Evolutionary conservation across 2,888 invertebrate species (phyloP), one percentile per base, ranked within the genome.

Genomic region (Macaria notata): DNA sequence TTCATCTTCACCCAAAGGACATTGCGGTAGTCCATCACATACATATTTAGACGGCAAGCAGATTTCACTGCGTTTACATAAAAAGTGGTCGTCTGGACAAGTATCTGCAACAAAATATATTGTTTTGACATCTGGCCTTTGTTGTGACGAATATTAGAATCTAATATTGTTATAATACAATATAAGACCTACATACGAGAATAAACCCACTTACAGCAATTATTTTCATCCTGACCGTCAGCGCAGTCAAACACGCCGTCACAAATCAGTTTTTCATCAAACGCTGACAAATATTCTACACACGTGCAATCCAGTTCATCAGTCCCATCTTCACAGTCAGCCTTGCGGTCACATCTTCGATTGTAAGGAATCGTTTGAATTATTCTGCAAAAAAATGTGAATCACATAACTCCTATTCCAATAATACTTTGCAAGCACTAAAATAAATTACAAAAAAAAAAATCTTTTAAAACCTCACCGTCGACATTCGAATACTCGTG

Each of bases 291-390:
- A 71, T 93, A 94, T 72, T 96, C 96, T n/a, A 85, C 89, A 74
- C 97, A 97, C 0, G 92, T 92, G 75, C 97, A 97, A 59, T 92
- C 85, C 4, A 92, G 76, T 83, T 97, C 97, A 79, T 97, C 97
- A 0, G 95, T 95, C 4, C 95, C 95, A 84, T 97, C 97, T 83
- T 96, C 95, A 78, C 97, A 97, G 73, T 97, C 96, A 19, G 93
- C 82, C 57, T 92, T 85, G 45, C 92, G 93, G 73, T 97, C 93
- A 77, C 97, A 97, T 33, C 93, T 92, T 65, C 93, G 89, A 3
- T 76, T 66, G 31, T 88, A 80, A 0, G 94, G 86, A 56, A 96
- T 93, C 6, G 84, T 86, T 84, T 97, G 96, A 0, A 90, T 75
- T 67, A 96, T 93, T 60, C 96, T 96, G 70, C 45, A 86, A 86